Percentiles rank a stretch among this genome's conserved stretches.
These are phyloP conservation scores for Apis dorsata DNA, from an alignment of 1,140 invertebrate species.

Conservation along the genomic window DNA sequence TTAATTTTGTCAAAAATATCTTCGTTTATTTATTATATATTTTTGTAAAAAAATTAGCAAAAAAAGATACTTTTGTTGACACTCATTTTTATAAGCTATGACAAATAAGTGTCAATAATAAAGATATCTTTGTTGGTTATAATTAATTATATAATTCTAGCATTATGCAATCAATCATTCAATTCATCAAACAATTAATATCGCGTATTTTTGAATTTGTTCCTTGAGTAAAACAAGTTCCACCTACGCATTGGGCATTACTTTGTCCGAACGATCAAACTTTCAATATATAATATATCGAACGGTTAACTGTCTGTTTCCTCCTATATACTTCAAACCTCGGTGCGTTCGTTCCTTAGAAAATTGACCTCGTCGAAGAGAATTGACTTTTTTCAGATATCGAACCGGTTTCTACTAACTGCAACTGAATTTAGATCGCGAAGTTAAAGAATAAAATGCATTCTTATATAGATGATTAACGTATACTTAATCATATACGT, in stretches of 20 bases:
- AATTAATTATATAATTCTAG: too few relatives aligned
- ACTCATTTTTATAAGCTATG: too few relatives aligned
- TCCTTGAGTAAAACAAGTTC: neutral
- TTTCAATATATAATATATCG: neutral
- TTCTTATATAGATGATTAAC: neutral
- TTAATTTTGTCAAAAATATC: too few relatives aligned
- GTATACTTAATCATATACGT: neutral
- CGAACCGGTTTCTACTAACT: conserved; percentile 34
- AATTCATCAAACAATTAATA: neutral
- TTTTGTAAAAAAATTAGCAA: too few relatives aligned
- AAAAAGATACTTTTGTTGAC: too few relatives aligned
- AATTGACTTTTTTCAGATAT: conserved; percentile 12
- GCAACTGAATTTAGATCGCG: conserved; percentile 25
- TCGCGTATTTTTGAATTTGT: neutral
- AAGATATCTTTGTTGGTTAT: too few relatives aligned
- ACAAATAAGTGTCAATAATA: too few relatives aligned
- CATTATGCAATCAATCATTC: too few relatives aligned
- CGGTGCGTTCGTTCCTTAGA: conserved; percentile 2
- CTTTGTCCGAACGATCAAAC: neutral
- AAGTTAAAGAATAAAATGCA: conserved; percentile 17
- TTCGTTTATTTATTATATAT: too few relatives aligned
- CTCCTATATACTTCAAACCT: neutral
- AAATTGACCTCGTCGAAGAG: conserved; percentile 22
- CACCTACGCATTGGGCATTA: neutral
- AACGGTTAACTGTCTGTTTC: neutral